Conservation (phyloP, 2,113 vertebrate genomes). For the Lagopus leucura region DNA sequence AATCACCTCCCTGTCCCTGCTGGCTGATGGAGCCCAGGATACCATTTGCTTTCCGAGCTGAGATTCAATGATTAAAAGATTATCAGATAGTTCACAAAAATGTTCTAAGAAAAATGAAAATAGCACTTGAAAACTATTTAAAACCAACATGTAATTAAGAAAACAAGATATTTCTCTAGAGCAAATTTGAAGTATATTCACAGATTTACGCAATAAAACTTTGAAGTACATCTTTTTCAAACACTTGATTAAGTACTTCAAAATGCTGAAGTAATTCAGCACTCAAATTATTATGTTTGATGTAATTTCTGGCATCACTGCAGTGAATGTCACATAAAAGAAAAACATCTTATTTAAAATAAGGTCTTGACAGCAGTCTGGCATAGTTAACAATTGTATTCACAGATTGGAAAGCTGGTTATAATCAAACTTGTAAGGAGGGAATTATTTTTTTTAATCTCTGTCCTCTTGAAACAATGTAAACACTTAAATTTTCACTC, state of each 20-base stretch:
- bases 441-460: background rate
- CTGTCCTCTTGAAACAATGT: constrained; percentile 42
- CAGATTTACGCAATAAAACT: constrained; percentile 51
- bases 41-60: too few species aligned
- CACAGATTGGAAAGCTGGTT: constrained; percentile 64
- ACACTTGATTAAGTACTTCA: constrained; percentile 73
- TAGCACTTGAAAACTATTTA: constrained; percentile 8
- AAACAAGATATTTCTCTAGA: constrained; percentile 44
- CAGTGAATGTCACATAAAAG: constrained; percentile 73
- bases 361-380: constrained; percentile 74
- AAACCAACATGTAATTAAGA: constrained; percentile 7
- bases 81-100: constrained; percentile 21
- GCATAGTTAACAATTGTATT: constrained; percentile 59
- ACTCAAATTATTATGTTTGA: constrained; percentile 68
- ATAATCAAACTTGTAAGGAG: constrained; percentile 54
- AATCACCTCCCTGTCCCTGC: too few species aligned
- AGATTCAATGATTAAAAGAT: background rate
- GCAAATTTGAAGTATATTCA: constrained; percentile 42
- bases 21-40: too few species aligned
- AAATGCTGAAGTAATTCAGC: constrained; percentile 70
- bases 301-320: constrained; percentile 75
- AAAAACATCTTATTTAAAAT: constrained; percentile 74
- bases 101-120: constrained; percentile 10
- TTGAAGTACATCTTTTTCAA: constrained; percentile 62
- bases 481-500: constrained; percentile 50